phyloP scores from a whole-genome alignment of 2,797 vertebrate species.

The Crocidura indochinensis region DNA sequence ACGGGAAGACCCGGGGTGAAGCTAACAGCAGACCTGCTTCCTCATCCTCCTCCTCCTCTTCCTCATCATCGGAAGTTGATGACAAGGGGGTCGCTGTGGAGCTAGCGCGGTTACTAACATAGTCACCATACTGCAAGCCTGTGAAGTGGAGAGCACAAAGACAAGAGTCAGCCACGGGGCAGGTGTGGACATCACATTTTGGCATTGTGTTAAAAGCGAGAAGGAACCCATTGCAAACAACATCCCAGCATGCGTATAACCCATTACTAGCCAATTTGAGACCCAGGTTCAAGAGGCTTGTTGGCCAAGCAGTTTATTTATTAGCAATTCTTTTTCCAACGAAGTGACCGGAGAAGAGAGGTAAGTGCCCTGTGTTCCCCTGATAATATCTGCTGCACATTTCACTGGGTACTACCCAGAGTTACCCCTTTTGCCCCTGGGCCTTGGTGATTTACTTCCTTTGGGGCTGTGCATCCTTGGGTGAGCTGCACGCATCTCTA shows the following conservation, averaged over 20 bases:
- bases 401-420: not conserved
- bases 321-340: slow-evolving; percentile 76
- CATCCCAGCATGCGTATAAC: slow-evolving; percentile 85
- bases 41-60: slow-evolving; percentile 96
- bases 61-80: slow-evolving; percentile 99
- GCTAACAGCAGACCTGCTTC: slow-evolving; percentile 99
- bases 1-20: slow-evolving; percentile 91
- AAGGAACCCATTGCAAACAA: slow-evolving; percentile 85
- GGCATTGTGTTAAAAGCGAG: slow-evolving; percentile 89
- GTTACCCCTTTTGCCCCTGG: slow-evolving; percentile 68
- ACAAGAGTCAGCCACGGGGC: slow-evolving; percentile 90
- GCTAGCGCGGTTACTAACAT: slow-evolving; percentile 97
- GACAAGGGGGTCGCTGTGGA: slow-evolving; percentile 96
- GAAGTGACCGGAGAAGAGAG: slow-evolving; percentile 76
- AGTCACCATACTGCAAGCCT: slow-evolving; percentile 98
- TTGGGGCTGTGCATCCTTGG: slow-evolving; percentile 37
- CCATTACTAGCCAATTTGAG: slow-evolving; percentile 76
- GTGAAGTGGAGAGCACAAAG: slow-evolving; percentile 95
- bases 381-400: slow-evolving; percentile 8
- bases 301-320: slow-evolving; percentile 63
- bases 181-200: slow-evolving; percentile 86
- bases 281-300: slow-evolving; percentile 39
- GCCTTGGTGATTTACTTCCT: not conserved
- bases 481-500: slow-evolving; percentile 53
- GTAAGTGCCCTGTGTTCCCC: slow-evolving; percentile 31